Base-by-base conservation (phyloP, 2,797 vertebrate species). In the Melanotaenia nigrans region DNA sequence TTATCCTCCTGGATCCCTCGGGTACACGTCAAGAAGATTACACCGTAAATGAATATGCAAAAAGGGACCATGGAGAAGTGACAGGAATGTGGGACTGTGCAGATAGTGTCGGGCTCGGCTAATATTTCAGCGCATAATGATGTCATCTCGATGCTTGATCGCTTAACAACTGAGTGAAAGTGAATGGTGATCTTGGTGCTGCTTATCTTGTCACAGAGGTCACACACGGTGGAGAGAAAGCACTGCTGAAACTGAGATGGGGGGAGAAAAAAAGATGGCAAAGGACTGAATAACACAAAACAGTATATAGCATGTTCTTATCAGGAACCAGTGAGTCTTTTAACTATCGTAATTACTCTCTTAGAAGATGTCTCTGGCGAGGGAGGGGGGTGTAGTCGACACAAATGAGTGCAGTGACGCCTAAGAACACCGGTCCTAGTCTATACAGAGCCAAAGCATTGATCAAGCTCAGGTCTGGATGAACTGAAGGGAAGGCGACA, bases 401-500 rank as follows among this genome's bases (percentile, higher is more conserved):
- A 90, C 78, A 90, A 93, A 93, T 38, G 81, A 94, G 88, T 71
- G 36, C 81, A 91, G 84, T 92, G 94, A 94, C 92, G 93, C 93
- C 92, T 90, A 30, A 35, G 67, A 89, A 91, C 89, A 91, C 58
- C 74, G 49, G 81, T 75, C 78, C 82, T 92, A 95, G 93, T 92
- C 92, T 84, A 92, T 87, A 93, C 92, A 94, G 94, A 94, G 94
- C 90, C 92, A 80, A 69, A 74, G 84, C 91, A 95, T 95, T 92
- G 94, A 94, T 95, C 92, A 87, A 81, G 76, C 82, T 71, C 73
- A 40, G 60, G 72, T 92, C 88, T 93, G 82, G 92, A 94, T 92
- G 86, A 92, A 94, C 86, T 92, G 83, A 75, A 78, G 87, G 54
- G 67, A 80, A 82, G 87, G 77, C 83, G 79, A 79, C 87, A 73